Evolutionary conservation across 2,888 invertebrate genomes (phyloP), one percentile per base, ranked within the genome.

Genomic region (Crepidodera aurea): DNA sequence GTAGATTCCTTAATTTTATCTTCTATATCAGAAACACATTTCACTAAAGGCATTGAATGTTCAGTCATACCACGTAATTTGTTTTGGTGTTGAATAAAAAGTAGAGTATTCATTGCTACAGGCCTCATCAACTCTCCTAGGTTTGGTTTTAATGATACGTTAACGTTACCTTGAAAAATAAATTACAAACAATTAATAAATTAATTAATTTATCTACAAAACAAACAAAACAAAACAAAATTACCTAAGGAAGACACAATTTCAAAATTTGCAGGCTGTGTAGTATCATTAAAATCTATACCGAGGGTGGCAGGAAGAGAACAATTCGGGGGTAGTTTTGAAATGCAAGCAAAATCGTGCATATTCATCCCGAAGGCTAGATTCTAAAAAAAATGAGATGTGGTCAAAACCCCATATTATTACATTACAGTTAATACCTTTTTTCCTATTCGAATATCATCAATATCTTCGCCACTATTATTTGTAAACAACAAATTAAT

Each of bases 21-120:
- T 16, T 72, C 63, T 13, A 78, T 61, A 66, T 78, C 74, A 19
- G 68, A 61, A 48, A 69, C 64, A 55, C 65, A 64, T 51, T 77
- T 56, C 25, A 71, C 58, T 25, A 84, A 71, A 63, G 78, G 83
- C 18, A 82, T 83, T 27, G 84, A 84, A 75, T 90, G 88, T 77
- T 93, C 93, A 71, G 93, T 95, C 96, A 97, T 96, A n/a, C 97
- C 97, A 64, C 92, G 86, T 48, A 97, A 82, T 79, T 90, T 91
- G 62, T 86, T 85, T 72, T 92, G 91, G 79, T 94, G 90, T 8
- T 84, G 76, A 64, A 84, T 82, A 82, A 95, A 97, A 60, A 87
- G 84, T 8, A 83, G 75, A 70, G 90, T 90, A 0, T 88, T 84
- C 84, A 96, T 89, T 16, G 86, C 84, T 51, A 94, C 89, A 0